Evolutionary conservation across 2,888 invertebrate genomes (phyloP).

Genomic region (Trachelus troglodyta): DNA sequence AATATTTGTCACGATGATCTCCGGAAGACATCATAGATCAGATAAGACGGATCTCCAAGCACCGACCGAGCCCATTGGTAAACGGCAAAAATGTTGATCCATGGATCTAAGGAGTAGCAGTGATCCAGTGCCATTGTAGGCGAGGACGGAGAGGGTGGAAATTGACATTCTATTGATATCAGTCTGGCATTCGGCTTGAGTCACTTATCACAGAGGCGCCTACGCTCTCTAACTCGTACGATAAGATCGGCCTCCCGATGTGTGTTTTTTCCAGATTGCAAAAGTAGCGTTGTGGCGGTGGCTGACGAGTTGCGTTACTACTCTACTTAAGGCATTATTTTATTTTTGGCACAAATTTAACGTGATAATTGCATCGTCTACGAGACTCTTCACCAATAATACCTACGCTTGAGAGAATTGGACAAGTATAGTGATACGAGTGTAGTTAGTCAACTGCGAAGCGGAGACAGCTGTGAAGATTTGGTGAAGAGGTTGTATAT

Average conservation of each 20-base stretch:
- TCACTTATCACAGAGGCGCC: slow-evolving; percentile 28
- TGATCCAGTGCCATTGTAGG: background rate
- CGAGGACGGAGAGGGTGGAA: background rate
- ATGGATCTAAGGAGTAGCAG: too few relatives aligned
- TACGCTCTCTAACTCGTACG: slow-evolving; percentile 8
- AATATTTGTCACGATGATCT: background rate
- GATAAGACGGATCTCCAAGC: background rate
- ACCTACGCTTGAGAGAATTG: too few relatives aligned
- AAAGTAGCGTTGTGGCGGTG: background rate
- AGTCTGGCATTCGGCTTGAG: slow-evolving; percentile 23
- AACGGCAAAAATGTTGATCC: too few relatives aligned
- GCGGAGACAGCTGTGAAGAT: too few relatives aligned
- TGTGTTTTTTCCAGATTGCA: background rate
- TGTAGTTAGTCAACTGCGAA: too few relatives aligned
- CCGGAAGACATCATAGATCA: background rate
- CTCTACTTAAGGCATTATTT: slow-evolving; percentile 37
- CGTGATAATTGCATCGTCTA: slow-evolving; percentile 21
- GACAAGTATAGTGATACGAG: too few relatives aligned
- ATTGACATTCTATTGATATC: slow-evolving; percentile 23
- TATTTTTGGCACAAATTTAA: slow-evolving; percentile 35
- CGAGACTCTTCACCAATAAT: background rate
- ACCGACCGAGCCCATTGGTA: background rate
- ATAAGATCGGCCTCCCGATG: slow-evolving; percentile 28
- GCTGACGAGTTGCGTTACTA: slow-evolving; percentile 4
- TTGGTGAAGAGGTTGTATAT: too few relatives aligned